A percentile compares a stretch with the other conserved stretches of the same genome.
Conservation (phyloP, 2,888 invertebrate genomes). For the Lordiphosa andalusiaca region DNA sequence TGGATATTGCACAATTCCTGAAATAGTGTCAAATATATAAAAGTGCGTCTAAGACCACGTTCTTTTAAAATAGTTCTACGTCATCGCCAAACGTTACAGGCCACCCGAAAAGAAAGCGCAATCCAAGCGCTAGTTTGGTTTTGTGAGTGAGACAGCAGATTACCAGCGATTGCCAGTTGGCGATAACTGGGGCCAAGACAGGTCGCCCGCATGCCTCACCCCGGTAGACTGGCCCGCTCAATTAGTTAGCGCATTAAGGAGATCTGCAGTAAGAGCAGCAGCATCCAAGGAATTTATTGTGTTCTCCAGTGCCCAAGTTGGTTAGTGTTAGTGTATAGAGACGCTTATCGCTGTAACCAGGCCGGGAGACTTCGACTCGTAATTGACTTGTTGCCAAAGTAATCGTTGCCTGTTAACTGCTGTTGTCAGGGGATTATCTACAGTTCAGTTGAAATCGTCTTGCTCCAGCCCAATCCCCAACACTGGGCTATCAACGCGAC, state of each 20-base stretch:
- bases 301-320: constrained; percentile 43
- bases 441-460: constrained; percentile 70
- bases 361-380: constrained; percentile 41
- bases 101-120: too few species aligned
- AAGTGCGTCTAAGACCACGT: too few species aligned
- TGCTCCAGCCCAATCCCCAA: constrained; percentile 19
- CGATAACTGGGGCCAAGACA: constrained; percentile 37
- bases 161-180: constrained; percentile 62
- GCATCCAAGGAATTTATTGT: constrained; percentile 62
- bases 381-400: constrained; percentile 75
- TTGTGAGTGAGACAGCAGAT: constrained; percentile 40
- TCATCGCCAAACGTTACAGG: too few species aligned
- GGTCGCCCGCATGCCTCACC: constrained; percentile 22
- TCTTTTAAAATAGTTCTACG: too few species aligned
- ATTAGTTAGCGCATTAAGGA: constrained; percentile 73
- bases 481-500: constrained; percentile 21
- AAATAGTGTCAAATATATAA: too few species aligned
- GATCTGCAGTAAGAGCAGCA: constrained; percentile 43
- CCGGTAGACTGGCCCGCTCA: constrained; percentile 43
- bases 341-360: constrained; percentile 65
- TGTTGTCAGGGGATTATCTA: constrained; percentile 76
- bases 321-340: constrained; percentile 31
- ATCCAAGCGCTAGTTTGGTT: constrained; percentile 16
- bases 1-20: too few species aligned
- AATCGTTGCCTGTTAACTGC: constrained; percentile 76